These are phyloP conservation scores for Steinernema scapterisci DNA, from an alignment of 2,888 invertebrate genomes.

Conservation along the genomic window DNA sequence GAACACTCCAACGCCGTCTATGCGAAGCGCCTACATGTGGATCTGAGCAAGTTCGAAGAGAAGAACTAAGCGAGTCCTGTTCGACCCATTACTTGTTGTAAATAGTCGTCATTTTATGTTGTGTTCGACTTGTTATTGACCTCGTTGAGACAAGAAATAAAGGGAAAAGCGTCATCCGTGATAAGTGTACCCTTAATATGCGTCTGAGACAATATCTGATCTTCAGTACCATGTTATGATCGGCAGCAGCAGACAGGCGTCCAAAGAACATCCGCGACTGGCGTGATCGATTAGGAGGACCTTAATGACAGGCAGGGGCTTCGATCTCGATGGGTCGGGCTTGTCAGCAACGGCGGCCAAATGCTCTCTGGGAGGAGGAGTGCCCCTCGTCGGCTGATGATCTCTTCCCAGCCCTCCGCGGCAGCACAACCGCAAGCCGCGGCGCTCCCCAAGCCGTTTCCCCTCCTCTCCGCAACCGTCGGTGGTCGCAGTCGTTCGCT, in stretches of 20 bases:
- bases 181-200: no score
- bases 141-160: no score
- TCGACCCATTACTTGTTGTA: not conserved
- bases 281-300: slow-evolving; percentile 27
- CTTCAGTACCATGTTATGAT: no score
- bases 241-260: no score
- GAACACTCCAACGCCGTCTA: slow-evolving; percentile 35
- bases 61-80: not conserved
- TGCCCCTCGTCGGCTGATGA: not conserved
- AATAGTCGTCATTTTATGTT: slow-evolving; percentile 10
- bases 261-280: no score
- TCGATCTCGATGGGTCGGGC: not conserved
- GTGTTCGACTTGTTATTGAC: not conserved
- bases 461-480: not conserved
- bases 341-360: slow-evolving; percentile 7
- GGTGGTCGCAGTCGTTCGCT: not conserved
- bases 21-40: slow-evolving; percentile 1
- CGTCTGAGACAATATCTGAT: no score
- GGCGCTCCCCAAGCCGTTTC: not conserved
- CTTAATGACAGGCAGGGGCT: not conserved
- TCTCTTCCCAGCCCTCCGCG: slow-evolving; percentile 20
- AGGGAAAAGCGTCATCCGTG: no score
- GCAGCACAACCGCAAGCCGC: not conserved
- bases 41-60: not conserved
- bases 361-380: slow-evolving; percentile 16